phyloP scores from a whole-genome alignment of 1,140 invertebrate species.

The Listronotus oregonensis region DNA sequence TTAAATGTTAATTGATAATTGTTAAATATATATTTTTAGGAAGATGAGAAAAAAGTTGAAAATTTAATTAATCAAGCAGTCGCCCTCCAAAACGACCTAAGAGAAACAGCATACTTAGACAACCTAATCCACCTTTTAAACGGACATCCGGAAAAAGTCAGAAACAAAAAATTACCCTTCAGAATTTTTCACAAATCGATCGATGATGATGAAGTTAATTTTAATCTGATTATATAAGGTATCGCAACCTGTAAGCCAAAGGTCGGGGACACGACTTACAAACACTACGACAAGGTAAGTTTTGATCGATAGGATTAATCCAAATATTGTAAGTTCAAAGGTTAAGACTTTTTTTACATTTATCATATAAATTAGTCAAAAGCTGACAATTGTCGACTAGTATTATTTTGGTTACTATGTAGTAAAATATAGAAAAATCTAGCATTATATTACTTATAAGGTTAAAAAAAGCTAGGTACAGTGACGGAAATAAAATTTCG shows the following conservation, averaged over 20 bases:
- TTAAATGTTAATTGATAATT: too few species aligned
- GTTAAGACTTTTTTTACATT: too few species aligned
- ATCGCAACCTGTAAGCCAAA: neutral
- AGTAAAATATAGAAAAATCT: too few species aligned
- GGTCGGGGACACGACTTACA: neutral
- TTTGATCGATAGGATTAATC: neutral
- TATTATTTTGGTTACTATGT: too few species aligned
- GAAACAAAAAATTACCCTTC: slow-evolving; percentile 43
- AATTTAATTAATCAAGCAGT: slow-evolving; percentile 33
- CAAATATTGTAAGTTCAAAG: too few species aligned
- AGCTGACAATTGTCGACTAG: too few species aligned
- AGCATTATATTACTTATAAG: too few species aligned
- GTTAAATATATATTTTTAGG: too few species aligned
- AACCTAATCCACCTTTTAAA: slow-evolving; percentile 43
- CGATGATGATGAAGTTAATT: neutral
- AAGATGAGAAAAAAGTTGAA: slow-evolving; percentile 36
- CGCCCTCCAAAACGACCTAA: slow-evolving; percentile 35
- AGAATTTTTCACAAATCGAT: slow-evolving; percentile 31
- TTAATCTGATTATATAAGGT: slow-evolving; percentile 33
- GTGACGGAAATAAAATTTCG: too few species aligned
- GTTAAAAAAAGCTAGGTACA: too few species aligned
- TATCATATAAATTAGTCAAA: too few species aligned
- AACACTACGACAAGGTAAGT: slow-evolving; percentile 1
- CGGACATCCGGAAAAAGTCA: slow-evolving; percentile 43
- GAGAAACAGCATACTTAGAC: slow-evolving; percentile 42